Evolutionary conservation across 2,113 vertebrate genomes (phyloP).

Genomic region (Diadophis punctatus): DNA sequence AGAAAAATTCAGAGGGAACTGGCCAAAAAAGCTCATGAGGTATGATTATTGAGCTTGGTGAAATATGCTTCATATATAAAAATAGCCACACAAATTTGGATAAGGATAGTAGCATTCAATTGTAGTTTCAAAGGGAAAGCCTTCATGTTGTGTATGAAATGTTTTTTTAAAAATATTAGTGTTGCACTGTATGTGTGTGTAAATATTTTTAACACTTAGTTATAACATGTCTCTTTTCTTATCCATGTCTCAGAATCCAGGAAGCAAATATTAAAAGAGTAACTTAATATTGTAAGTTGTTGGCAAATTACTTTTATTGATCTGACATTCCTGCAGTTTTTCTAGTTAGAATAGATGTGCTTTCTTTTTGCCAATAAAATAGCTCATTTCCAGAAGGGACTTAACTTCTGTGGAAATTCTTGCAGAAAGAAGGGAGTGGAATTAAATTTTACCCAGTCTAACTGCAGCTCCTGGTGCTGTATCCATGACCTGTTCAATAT

Average conservation of each 20-base stretch:
- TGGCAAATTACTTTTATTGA: neutral
- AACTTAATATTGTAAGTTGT: neutral
- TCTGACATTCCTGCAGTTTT: neutral
- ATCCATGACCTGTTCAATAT: neutral
- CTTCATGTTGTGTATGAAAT: neutral
- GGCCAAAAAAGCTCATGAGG: slow-evolving; percentile 88
- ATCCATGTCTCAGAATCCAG: neutral
- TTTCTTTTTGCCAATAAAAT: neutral
- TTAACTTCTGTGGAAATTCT: neutral
- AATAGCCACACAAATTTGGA: neutral
- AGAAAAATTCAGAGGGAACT: slow-evolving; percentile 93
- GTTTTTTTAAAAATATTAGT: neutral
- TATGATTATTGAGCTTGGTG: slow-evolving; percentile 47
- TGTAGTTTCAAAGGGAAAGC: neutral
- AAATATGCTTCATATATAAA: neutral
- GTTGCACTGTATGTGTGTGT: neutral
- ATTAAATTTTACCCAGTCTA: neutral
- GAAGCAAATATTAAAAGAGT: neutral
- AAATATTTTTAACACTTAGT: neutral
- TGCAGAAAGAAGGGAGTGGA: neutral
- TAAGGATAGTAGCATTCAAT: neutral
- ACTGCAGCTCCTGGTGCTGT: neutral
- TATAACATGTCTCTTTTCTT: neutral
- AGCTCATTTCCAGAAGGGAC: neutral
- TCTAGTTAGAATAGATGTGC: neutral